phyloP scores from a whole-genome alignment of 2,888 invertebrate species.

The Lissonota sp. region DNA sequence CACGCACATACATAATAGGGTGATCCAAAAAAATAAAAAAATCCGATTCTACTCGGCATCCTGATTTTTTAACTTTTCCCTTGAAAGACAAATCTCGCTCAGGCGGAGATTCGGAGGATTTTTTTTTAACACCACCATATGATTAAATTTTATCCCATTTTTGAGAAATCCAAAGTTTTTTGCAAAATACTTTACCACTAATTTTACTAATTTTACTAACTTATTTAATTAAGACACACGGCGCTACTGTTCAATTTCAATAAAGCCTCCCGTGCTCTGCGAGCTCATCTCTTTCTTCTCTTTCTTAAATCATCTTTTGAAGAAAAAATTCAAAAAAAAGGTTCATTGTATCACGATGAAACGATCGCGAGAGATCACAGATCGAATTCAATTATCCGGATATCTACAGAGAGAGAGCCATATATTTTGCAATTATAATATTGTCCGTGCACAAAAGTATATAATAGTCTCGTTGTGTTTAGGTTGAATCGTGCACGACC shows the following conservation, averaged over 20 bases:
- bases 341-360: slow-evolving; percentile 33
- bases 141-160: too few relatives aligned
- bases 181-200: too few relatives aligned
- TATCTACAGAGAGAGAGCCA: slow-evolving; percentile 50
- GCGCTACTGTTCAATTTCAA: neutral
- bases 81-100: too few relatives aligned
- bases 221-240: too few relatives aligned
- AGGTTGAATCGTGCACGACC: slow-evolving; percentile 54
- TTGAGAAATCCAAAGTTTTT: too few relatives aligned
- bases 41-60: too few relatives aligned
- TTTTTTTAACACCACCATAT: too few relatives aligned
- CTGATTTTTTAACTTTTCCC: too few relatives aligned
- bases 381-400: slow-evolving; percentile 65
- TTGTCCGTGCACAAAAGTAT: slow-evolving; percentile 43
- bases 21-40: too few relatives aligned
- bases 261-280: slow-evolving; percentile 19
- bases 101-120: too few relatives aligned
- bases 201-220: too few relatives aligned
- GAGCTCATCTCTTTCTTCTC: slow-evolving; percentile 5
- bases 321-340: slow-evolving; percentile 15
- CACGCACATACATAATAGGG: neutral
- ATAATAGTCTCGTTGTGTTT: slow-evolving; percentile 58
- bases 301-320: slow-evolving; percentile 6
- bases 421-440: slow-evolving; percentile 67
- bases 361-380: slow-evolving; percentile 57